Evolutionary conservation across 1,140 invertebrate species (phyloP), one percentile per base, ranked within the genome.

Genomic region (Drosophila azteca): DNA sequence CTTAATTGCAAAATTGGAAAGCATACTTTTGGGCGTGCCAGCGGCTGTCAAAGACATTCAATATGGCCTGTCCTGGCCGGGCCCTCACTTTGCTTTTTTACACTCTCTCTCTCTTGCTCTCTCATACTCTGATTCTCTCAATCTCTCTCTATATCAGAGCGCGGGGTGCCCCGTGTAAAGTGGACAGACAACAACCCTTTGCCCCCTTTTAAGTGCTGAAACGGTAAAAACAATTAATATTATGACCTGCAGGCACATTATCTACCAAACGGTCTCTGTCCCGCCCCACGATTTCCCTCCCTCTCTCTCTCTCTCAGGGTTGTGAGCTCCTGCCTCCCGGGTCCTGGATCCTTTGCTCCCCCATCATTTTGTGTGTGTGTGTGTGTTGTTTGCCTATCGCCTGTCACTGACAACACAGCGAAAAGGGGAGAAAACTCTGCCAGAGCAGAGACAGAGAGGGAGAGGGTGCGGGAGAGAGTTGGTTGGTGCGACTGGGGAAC

Each of bases 241-340:
- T 87, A 88, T 77, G 79, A 87, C 83, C 82, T 88, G 75, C 70
- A 87, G 82, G 82, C 82, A 88, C 75, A 87, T 87, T 87, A 88
- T 87, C 58, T 73, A 51, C 65, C 54, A 59, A 58, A 26, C 55
- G 41, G 54, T 20, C 39, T 46, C 11, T 8, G 29, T 31, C 29
- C 29, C 29, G 29, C 29, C 41, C 39, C 29, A 15, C 59, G 55
- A 52, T 43, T 13, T 39, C 11, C 35, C n/a, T n/a, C n/a, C n/a
- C n/a, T n/a, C n/a, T n/a, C n/a, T n/a, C n/a, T n/a, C n/a, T n/a
- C n/a, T n/a, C n/a, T n/a, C 35, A 13, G 13, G 35, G 11, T 39
- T 2, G 11, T 39, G 35, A 3, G 35, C 35, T 39, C 11, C 35
- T 39, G 35, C 11, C 35, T 51, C 45, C 46, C 46, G 17, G 24